Evolutionary conservation across 2,113 vertebrate genomes (phyloP).

Genomic region (Tympanuchus pallidicinctus): DNA sequence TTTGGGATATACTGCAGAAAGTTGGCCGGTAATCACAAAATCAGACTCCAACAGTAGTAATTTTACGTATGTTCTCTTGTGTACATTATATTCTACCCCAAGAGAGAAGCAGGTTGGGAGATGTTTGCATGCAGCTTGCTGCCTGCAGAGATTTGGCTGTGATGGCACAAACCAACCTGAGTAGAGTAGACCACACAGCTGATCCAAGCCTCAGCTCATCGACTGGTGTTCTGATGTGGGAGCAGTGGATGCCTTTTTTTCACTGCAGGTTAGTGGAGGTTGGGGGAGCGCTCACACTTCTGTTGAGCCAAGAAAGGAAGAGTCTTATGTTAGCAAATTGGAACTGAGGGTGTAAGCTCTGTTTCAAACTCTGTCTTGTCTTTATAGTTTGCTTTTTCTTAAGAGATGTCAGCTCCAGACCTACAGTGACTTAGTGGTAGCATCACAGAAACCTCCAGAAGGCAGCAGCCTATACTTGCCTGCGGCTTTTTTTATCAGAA

Average conservation of each 20-base stretch:
- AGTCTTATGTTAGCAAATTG: neutral
- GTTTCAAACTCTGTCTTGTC: accelerated
- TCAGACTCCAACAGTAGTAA: neutral
- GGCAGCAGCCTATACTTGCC: neutral
- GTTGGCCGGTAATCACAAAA: neutral
- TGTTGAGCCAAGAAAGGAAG: neutral
- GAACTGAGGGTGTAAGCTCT: neutral
- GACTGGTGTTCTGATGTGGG: neutral
- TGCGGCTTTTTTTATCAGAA: neutral
- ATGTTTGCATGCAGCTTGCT: neutral
- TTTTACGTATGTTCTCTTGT: neutral
- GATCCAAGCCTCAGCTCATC: neutral
- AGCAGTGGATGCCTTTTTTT: neutral
- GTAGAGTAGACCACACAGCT: neutral
- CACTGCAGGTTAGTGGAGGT: neutral
- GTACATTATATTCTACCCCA: neutral
- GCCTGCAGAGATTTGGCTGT: neutral
- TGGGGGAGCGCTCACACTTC: neutral
- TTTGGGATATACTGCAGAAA: neutral
- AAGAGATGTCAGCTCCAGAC: neutral
- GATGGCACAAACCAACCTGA: neutral
- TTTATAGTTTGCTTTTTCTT: neutral
- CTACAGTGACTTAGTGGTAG: neutral
- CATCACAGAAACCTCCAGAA: neutral
- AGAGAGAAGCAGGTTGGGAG: neutral